phyloP scores from a whole-genome alignment of 2,113 vertebrate genomes.

The Toxostoma redivivum region DNA sequence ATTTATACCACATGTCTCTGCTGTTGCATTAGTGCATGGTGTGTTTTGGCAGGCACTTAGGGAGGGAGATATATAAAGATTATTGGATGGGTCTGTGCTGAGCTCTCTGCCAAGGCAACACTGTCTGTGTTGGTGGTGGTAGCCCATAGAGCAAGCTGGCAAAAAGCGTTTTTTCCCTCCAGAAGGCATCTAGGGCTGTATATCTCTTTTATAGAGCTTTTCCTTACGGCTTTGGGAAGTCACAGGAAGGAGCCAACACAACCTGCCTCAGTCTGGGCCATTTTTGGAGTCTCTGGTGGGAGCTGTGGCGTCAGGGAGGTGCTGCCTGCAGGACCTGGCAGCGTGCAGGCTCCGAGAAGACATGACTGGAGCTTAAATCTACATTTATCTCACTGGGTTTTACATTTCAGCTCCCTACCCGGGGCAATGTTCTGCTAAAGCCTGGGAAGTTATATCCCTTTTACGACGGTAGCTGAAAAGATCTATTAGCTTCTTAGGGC shows the following conservation, averaged over 20 bases:
- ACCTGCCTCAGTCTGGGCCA: background rate
- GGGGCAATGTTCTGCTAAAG: conserved; percentile 24
- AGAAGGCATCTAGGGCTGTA: background rate
- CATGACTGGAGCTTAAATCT: background rate
- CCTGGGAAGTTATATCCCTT: conserved; percentile 23
- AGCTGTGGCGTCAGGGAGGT: accelerated
- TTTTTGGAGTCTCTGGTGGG: background rate
- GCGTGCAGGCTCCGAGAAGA: background rate
- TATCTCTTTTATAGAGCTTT: background rate
- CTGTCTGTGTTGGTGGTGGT: background rate
- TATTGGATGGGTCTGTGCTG: background rate
- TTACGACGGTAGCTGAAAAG: background rate
- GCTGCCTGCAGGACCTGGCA: background rate
- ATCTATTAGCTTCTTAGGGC: conserved; percentile 47
- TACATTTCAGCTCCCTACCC: conserved; percentile 1
- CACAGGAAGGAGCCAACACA: background rate
- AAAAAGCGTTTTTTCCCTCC: background rate
- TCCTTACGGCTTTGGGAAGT: background rate
- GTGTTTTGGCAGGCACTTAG: conserved; percentile 34
- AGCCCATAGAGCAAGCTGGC: conserved; percentile 1
- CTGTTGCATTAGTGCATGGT: background rate
- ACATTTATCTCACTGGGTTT: conserved; percentile 28
- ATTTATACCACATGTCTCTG: conserved; percentile 43
- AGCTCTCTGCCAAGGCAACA: background rate
- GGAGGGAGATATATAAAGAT: conserved; percentile 43